Percentiles rank a stretch among this genome's conserved stretches.
These are phyloP conservation scores for Porites lobata DNA, from an alignment of 92 coral and sea anemone genomes.

Conservation along the genomic window DNA sequence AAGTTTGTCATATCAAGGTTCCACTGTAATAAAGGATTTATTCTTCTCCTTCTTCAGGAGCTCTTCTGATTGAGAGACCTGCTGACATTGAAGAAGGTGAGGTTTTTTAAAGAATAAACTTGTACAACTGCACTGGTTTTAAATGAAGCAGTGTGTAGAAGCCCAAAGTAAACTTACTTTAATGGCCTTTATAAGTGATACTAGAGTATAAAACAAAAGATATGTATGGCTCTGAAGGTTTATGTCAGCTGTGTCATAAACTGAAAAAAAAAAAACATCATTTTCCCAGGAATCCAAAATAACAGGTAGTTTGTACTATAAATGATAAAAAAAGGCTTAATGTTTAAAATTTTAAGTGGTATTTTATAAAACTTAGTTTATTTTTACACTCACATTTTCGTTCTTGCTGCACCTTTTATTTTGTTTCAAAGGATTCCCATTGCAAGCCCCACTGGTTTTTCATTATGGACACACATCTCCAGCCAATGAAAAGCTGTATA, in stretches of 20 bases:
- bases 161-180: neutral
- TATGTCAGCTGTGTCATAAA: neutral
- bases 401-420: neutral
- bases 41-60: constrained; percentile 64
- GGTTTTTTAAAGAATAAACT: no score
- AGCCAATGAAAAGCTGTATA: constrained; percentile 90
- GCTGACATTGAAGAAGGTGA: constrained; percentile 99
- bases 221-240: no score
- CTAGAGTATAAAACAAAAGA: no score
- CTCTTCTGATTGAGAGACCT: constrained; percentile 95
- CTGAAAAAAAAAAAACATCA: neutral
- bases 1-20: neutral
- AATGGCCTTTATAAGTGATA: no score
- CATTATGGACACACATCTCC: constrained; percentile 97
- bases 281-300: no score
- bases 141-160: no score
- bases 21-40: neutral
- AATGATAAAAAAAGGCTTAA: neutral
- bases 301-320: no score
- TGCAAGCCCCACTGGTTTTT: constrained; percentile 96
- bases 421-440: constrained; percentile 82
- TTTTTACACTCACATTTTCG: neutral
- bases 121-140: no score
- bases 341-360: no score
- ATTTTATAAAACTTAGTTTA: neutral